Evolutionary conservation across 2,113 vertebrate genomes (phyloP).

Genomic region (Clarias macrocephalus): DNA sequence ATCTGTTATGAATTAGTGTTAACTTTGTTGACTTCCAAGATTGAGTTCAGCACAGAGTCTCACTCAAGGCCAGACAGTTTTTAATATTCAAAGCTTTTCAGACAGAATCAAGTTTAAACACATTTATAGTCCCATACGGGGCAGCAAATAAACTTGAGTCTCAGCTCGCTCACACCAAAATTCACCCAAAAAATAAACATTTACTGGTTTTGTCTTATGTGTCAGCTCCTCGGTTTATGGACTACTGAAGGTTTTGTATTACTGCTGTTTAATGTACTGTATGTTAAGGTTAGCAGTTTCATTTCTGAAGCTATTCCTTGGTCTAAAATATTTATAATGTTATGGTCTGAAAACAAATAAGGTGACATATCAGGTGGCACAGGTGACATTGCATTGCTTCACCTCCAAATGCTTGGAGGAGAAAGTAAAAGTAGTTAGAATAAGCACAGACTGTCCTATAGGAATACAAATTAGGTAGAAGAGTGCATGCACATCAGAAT

Average conservation of each 20-base stretch:
- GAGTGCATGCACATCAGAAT: not conserved
- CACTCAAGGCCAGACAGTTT: constrained; percentile 8
- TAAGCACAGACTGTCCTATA: not conserved
- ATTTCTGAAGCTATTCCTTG: not conserved
- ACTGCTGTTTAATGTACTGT: not conserved
- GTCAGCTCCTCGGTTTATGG: constrained; percentile 25
- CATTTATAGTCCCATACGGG: constrained; percentile 1
- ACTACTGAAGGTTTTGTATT: constrained; percentile 22
- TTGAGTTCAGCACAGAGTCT: constrained; percentile 10
- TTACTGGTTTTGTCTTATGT: constrained; percentile 36
- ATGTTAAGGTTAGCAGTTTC: not conserved
- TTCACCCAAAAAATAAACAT: not conserved
- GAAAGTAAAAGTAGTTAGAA: not conserved
- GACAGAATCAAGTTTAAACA: constrained; percentile 19
- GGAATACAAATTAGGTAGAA: not conserved
- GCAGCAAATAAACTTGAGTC: constrained; percentile 12
- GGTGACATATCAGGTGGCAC: no score
- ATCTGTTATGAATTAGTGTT: constrained; percentile 36
- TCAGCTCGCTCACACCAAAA: not conserved
- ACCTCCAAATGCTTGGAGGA: not conserved
- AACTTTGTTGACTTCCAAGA: constrained; percentile 13
- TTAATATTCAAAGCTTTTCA: constrained; percentile 36
- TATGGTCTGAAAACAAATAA: not conserved
- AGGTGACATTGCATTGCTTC: not conserved
- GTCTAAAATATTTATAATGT: not conserved